phyloP scores from a whole-genome alignment of 1,140 invertebrate genomes.

The Macrosteles quadrilineatus region DNA sequence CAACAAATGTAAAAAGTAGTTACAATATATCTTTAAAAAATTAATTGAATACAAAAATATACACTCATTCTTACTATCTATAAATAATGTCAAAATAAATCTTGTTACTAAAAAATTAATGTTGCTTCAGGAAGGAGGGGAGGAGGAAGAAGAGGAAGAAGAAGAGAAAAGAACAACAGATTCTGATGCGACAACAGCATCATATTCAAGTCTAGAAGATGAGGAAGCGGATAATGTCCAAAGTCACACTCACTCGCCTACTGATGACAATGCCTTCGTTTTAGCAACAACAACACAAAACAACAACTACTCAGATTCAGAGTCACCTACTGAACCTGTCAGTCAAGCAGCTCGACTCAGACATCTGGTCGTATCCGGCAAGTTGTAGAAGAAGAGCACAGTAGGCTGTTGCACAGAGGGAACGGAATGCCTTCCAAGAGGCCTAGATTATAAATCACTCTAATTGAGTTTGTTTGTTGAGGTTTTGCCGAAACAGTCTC shows the following conservation, averaged over 20 bases:
- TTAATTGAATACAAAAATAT: too few relatives aligned
- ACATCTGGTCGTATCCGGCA: neutral
- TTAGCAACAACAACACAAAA: slow-evolving; percentile 36
- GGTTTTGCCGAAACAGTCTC: too few relatives aligned
- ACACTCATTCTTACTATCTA: too few relatives aligned
- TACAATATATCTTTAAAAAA: too few relatives aligned
- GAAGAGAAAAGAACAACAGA: slow-evolving; percentile 39
- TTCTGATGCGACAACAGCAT: slow-evolving; percentile 53
- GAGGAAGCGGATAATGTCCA: slow-evolving; percentile 47
- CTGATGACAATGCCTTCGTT: slow-evolving; percentile 43
- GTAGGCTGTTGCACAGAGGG: too few relatives aligned
- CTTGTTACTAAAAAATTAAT: too few relatives aligned
- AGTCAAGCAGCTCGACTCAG: slow-evolving; percentile 49
- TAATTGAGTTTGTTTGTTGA: too few relatives aligned
- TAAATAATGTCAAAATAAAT: too few relatives aligned
- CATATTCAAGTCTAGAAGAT: slow-evolving; percentile 54
- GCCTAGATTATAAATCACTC: neutral
- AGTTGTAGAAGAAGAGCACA: neutral
- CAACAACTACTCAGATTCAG: slow-evolving; percentile 55
- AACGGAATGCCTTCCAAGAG: slow-evolving; percentile 5
- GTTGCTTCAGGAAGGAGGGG: slow-evolving; percentile 19
- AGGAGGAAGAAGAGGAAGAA: slow-evolving; percentile 42
- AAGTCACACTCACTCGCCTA: slow-evolving; percentile 29
- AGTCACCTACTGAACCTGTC: slow-evolving; percentile 61
- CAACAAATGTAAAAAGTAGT: too few relatives aligned